Conservation (phyloP, 2,888 invertebrate species). For the Meloe dianella region DNA sequence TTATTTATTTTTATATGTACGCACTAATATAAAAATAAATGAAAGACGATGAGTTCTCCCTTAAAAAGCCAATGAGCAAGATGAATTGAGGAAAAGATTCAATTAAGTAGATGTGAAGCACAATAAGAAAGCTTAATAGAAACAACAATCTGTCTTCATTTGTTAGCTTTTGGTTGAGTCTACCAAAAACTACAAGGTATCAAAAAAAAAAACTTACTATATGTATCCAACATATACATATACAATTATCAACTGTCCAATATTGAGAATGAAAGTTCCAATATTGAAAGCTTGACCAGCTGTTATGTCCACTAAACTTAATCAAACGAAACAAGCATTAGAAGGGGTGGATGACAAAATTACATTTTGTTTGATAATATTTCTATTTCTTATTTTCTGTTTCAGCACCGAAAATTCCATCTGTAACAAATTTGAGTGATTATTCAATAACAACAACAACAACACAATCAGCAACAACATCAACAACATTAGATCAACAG, state of each 20-base stretch:
- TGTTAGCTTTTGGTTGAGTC: constrained; percentile 43
- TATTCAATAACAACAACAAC: constrained; percentile 45
- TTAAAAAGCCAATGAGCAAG: constrained; percentile 44
- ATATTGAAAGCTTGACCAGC: constrained; percentile 4
- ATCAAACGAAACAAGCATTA: background rate
- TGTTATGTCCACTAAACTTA: constrained; percentile 3
- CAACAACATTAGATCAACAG: constrained; percentile 59
- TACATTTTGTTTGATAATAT: background rate
- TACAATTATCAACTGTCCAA: background rate
- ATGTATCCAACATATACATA: background rate
- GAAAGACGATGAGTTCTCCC: background rate
- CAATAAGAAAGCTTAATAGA: constrained; percentile 52
- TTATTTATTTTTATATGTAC: background rate
- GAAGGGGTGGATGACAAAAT: background rate
- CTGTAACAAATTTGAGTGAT: constrained; percentile 55
- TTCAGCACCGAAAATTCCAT: constrained; percentile 70
- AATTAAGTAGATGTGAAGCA: constrained; percentile 45
- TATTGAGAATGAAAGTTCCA: background rate
- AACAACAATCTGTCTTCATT: constrained; percentile 57
- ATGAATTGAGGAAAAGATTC: constrained; percentile 48
- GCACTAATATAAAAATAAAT: background rate
- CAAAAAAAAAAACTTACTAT: background rate
- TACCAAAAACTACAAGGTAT: constrained; percentile 15
- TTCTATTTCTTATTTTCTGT: constrained; percentile 46
- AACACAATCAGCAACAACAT: constrained; percentile 52